These are phyloP conservation scores for Eretmocerus hayati DNA, from an alignment of 2,888 invertebrate species.

Conservation along the genomic window DNA sequence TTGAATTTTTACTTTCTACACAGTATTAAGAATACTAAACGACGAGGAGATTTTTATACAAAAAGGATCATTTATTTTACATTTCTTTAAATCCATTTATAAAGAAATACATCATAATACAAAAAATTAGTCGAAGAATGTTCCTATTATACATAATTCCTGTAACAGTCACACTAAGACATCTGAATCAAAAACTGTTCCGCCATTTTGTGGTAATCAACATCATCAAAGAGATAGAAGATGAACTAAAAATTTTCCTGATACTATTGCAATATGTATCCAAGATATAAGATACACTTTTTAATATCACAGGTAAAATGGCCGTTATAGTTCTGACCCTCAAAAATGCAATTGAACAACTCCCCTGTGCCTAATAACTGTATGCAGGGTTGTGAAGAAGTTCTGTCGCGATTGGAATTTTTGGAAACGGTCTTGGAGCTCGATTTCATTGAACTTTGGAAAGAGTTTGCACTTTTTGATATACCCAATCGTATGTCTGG, in stretches of 20 bases:
- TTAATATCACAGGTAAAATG: constrained; percentile 44
- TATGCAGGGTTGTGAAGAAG: constrained; percentile 35
- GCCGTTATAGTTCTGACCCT: constrained; percentile 33
- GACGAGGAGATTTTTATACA: constrained; percentile 17
- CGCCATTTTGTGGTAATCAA: constrained; percentile 18
- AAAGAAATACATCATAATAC: constrained; percentile 40
- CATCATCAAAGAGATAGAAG: constrained; percentile 11
- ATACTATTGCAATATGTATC: constrained; percentile 22
- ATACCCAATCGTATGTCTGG: constrained; percentile 67
- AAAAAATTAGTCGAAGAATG: constrained; percentile 31
- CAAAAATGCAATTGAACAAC: constrained; percentile 23
- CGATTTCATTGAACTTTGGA: constrained; percentile 59
- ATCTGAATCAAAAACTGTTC: constrained; percentile 15
- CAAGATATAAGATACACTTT: constrained; percentile 26
- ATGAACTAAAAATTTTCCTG: constrained; percentile 18
- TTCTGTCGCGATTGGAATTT: constrained; percentile 23
- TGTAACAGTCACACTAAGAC: constrained; percentile 21
- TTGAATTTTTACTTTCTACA: constrained; percentile 18
- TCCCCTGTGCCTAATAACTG: constrained; percentile 34
- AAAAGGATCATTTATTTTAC: constrained; percentile 27
- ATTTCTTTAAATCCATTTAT: constrained; percentile 25
- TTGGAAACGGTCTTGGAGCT: constrained; percentile 13
- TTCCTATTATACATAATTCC: constrained; percentile 21
- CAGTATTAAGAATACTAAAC: constrained; percentile 12
- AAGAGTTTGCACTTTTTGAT: constrained; percentile 70